phyloP scores from a whole-genome alignment of 2,888 invertebrate genomes.

The Pasiphila rectangulata region DNA sequence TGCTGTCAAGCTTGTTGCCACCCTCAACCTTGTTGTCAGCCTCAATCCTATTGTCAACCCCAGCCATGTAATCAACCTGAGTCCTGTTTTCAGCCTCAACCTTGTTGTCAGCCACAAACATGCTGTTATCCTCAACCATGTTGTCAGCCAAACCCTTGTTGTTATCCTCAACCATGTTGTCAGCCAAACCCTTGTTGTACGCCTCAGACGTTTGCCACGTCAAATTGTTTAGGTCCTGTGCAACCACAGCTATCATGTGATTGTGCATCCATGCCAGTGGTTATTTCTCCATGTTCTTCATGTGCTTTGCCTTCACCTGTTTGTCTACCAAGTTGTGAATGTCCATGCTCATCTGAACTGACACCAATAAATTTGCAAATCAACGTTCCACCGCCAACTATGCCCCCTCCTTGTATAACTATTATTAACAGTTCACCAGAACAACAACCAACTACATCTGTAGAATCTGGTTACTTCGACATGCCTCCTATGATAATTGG shows the following conservation, averaged over 20 bases:
- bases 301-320: slow-evolving; percentile 12
- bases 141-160: neutral
- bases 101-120: neutral
- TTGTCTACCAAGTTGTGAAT: neutral
- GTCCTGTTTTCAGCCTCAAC: neutral
- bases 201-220: neutral
- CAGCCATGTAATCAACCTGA: neutral
- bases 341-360: slow-evolving; percentile 13
- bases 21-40: neutral
- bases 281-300: slow-evolving; percentile 1
- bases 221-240: neutral
- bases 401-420: slow-evolving; percentile 43
- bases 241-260: slow-evolving; percentile 4
- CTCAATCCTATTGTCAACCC: neutral
- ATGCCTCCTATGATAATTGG: slow-evolving; percentile 45
- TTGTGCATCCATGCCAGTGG: neutral
- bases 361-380: slow-evolving; percentile 55
- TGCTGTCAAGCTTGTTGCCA: slow-evolving; percentile 8
- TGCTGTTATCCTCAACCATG: neutral
- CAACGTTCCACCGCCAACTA: slow-evolving; percentile 44
- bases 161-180: too few species aligned
- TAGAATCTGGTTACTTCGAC: slow-evolving; percentile 12
- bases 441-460: slow-evolving; percentile 17
- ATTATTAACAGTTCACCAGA: slow-evolving; percentile 35
- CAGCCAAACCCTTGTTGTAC: too few species aligned